Evolutionary conservation across 2,888 invertebrate genomes (phyloP).

Genomic region (Bombylius discolor): DNA sequence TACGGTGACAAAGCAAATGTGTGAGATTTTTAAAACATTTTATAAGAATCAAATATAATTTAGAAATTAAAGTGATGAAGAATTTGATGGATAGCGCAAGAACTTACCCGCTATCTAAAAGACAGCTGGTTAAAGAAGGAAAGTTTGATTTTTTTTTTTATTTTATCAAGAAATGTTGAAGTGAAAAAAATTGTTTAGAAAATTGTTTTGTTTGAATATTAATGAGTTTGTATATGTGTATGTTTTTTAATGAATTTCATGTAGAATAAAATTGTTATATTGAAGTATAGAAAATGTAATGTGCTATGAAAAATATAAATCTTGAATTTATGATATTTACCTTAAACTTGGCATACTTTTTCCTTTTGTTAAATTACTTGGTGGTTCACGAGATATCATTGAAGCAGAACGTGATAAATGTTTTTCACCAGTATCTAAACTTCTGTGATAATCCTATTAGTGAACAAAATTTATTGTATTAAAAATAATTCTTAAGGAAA

Average conservation of each 20-base stretch:
- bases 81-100: not conserved
- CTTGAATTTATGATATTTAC: slow-evolving; percentile 39
- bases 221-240: too few species aligned
- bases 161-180: too few species aligned
- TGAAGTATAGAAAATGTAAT: too few species aligned
- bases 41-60: not conserved
- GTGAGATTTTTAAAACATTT: too few species aligned
- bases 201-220: too few species aligned
- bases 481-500: slow-evolving; percentile 17
- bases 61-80: not conserved
- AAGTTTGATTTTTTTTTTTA: slow-evolving; percentile 1
- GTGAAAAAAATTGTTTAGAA: too few species aligned
- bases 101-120: slow-evolving; percentile 40
- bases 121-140: slow-evolving; percentile 32
- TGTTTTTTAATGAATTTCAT: too few species aligned
- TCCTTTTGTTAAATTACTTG: slow-evolving; percentile 73
- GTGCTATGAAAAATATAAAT: too few species aligned
- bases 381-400: slow-evolving; percentile 48
- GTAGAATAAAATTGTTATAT: too few species aligned
- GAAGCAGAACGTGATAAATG: slow-evolving; percentile 60
- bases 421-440: slow-evolving; percentile 67
- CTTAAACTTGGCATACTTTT: slow-evolving; percentile 94
- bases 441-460: slow-evolving; percentile 68
- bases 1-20: too few species aligned
- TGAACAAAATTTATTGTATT: slow-evolving; percentile 15